Percentiles rank a stretch among this genome's conserved stretches.
Evolutionary conservation across 2,797 vertebrate species (phyloP).

Genomic region (Anas acuta): DNA sequence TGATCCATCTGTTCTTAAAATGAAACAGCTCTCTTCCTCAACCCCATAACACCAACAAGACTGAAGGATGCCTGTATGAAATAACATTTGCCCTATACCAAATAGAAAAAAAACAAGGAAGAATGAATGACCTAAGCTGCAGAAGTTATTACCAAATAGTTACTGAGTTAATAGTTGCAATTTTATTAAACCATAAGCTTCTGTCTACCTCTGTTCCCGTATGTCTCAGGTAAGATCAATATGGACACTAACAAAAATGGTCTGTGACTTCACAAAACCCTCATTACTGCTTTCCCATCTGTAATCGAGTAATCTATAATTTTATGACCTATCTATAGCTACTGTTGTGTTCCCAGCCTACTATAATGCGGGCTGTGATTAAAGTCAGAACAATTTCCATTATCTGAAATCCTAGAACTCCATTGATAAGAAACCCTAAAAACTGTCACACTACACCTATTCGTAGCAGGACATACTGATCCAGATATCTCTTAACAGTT

Average conservation of each 20-base stretch:
- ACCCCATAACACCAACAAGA: neutral
- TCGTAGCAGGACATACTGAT: neutral
- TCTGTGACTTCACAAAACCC: neutral
- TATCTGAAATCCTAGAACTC: neutral
- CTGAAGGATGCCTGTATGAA: neutral
- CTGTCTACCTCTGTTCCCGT: neutral
- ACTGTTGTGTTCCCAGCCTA: neutral
- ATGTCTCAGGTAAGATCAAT: neutral
- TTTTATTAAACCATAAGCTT: neutral
- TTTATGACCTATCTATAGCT: neutral
- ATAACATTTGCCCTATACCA: neutral
- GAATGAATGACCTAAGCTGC: neutral
- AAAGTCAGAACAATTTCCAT: neutral
- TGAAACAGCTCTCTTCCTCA: neutral
- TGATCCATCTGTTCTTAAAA: neutral
- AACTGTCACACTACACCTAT: neutral
- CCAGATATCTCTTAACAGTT: neutral
- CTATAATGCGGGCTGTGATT: neutral
- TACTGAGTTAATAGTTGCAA: neutral
- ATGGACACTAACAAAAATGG: neutral
- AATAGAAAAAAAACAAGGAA: neutral
- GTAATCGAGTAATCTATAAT: neutral
- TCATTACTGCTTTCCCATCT: neutral
- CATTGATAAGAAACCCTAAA: neutral
- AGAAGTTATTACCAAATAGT: neutral